Evolutionary conservation across 2,888 invertebrate genomes (phyloP), one percentile per base, ranked within the genome.

Genomic region (Lissocephala sabroskyi): DNA sequence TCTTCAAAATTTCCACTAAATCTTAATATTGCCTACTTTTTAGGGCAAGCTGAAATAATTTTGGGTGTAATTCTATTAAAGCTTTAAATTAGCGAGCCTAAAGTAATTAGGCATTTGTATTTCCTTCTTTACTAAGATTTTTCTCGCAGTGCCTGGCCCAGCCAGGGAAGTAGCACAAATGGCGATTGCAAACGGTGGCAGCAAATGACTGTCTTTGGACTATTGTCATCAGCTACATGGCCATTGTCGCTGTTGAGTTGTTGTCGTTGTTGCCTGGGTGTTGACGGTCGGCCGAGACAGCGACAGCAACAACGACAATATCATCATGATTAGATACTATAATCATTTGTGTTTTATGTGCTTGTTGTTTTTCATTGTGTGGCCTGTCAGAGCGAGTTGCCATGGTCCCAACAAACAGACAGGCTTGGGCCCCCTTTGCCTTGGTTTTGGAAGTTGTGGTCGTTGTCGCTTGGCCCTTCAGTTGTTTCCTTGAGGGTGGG

Each of bases 261-360:
- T n/a, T 29, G 32, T 14, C 18, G 36, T 19, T 41, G 16, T 40
- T 56, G n/a, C n/a, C n/a, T n/a, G n/a, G n/a, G n/a, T n/a, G n/a
- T n/a, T n/a, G n/a, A n/a, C n/a, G n/a, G n/a, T n/a, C n/a, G n/a
- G n/a, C n/a, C n/a, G n/a, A n/a, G n/a, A n/a, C n/a, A n/a, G n/a
- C n/a, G n/a, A n/a, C n/a, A n/a, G n/a, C n/a, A n/a, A n/a, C 52
- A 59, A 62, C 64, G 68, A 63, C 68, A n/a, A n/a, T n/a, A 60
- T 65, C 76, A 62, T 66, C 77, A 71, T 77, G 79, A 77, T 78
- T 74, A 76, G 76, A 68, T 76, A 66, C 62, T 71, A 79, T 78
- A 77, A 78, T 76, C 76, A 77, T 78, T 76, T 76, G 78, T 64
- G 70, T 76, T 76, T 76, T 73, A 71, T 76, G 65, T 59, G 50